Conservation (phyloP, 2,113 vertebrate species). For the Mirza zaza region DNA sequence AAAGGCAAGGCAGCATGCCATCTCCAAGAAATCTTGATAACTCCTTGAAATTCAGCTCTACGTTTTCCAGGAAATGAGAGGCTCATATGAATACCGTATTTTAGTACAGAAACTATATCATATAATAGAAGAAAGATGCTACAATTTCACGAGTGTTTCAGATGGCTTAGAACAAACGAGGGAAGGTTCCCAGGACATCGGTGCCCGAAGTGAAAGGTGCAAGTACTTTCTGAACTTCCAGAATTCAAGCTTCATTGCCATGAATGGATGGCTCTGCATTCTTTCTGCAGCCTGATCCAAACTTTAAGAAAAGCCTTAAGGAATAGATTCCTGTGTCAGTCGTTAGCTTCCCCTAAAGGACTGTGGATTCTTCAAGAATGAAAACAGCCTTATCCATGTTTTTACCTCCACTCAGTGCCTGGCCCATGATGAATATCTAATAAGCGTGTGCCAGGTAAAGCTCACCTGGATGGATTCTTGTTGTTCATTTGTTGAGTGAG, state of each 20-base stretch:
- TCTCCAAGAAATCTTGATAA: neutral
- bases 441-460: too few species aligned
- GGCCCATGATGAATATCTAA: fast-evolving
- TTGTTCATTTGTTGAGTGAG: neutral
- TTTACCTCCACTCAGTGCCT: neutral
- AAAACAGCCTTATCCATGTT: neutral
- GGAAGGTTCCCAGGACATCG: neutral
- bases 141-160: neutral
- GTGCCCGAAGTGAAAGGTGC: neutral
- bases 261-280: fast-evolving
- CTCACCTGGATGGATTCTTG: neutral
- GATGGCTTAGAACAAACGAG: neutral
- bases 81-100: neutral
- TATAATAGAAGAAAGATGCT: neutral
- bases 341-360: neutral
- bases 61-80: neutral
- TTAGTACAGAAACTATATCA: neutral
- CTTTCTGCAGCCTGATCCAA: neutral
- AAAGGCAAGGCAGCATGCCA: neutral
- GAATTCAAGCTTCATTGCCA: neutral
- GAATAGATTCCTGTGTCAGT: neutral
- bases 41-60: neutral
- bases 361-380: neutral
- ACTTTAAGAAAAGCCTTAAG: fast-evolving
- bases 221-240: fast-evolving